A percentile compares a stretch with the other conserved stretches of the same genome.
These are phyloP conservation scores for Cryptus armator DNA, from an alignment of 2,888 invertebrate genomes.

Conservation along the genomic window DNA sequence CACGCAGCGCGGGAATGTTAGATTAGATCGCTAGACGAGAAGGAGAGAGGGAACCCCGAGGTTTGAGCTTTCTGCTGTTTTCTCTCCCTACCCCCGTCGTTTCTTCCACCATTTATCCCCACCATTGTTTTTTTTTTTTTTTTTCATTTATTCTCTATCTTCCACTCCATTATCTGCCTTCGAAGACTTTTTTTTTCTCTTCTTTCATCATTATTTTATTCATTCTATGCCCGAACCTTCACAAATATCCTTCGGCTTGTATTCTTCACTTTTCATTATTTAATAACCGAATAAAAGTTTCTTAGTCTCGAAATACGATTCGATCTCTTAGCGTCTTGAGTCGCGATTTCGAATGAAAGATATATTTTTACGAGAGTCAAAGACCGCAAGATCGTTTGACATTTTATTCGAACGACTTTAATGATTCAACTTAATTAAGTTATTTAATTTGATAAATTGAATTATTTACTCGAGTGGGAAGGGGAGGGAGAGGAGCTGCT, in stretches of 20 bases:
- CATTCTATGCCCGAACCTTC: constrained; percentile 36
- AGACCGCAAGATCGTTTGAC: background rate
- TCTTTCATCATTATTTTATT: constrained; percentile 30
- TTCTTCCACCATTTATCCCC: constrained; percentile 43
- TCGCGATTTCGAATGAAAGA: background rate
- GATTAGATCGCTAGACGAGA: constrained; percentile 83
- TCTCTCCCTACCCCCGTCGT: constrained; percentile 45
- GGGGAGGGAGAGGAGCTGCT: no score
- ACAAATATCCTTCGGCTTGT: constrained; percentile 30
- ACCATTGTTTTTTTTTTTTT: constrained; percentile 37
- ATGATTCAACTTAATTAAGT: background rate
- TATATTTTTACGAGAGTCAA: background rate
- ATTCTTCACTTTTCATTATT: constrained; percentile 47
- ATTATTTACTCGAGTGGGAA: no score
- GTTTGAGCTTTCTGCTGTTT: constrained; percentile 66
- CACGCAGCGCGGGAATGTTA: constrained; percentile 84
- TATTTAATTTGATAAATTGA: no score
- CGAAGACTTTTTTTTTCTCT: constrained; percentile 11
- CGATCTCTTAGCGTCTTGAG: background rate
- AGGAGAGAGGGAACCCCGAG: constrained; percentile 61
- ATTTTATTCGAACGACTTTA: background rate
- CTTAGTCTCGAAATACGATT: background rate
- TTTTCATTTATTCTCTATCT: constrained; percentile 24
- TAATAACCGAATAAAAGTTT: background rate
- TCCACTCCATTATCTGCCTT: constrained; percentile 31